Percentiles rank a stretch among this genome's conserved stretches.
Evolutionary conservation across 2,113 vertebrate genomes (phyloP).

Genomic region (Hucho hucho): DNA sequence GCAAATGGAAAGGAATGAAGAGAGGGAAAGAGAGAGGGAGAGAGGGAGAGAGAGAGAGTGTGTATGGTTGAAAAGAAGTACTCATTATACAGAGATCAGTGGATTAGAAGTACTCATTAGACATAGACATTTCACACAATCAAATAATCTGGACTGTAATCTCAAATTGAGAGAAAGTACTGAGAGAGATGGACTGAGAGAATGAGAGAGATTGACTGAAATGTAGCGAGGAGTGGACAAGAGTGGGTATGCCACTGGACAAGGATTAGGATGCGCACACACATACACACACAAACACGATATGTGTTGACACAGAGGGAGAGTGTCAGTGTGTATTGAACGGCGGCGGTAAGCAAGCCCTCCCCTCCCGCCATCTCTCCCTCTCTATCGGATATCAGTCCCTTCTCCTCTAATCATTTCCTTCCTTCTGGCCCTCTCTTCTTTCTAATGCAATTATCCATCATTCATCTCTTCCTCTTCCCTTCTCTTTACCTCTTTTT

Average conservation of each 20-base stretch:
- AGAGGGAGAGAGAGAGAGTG: too few species aligned
- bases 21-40: conserved; percentile 7
- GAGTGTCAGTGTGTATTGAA: conserved; percentile 74
- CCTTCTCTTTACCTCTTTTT: conserved; percentile 16
- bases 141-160: neutral
- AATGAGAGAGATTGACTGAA: neutral
- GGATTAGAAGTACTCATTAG: neutral
- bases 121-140: neutral
- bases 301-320: conserved; percentile 63
- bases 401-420: conserved; percentile 76
- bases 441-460: conserved; percentile 77
- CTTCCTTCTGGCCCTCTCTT: conserved; percentile 75
- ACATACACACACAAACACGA: neutral
- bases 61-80: neutral
- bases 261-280: neutral
- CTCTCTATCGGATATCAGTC: conserved; percentile 74
- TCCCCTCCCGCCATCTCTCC: conserved; percentile 47
- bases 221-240: too few species aligned
- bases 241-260: too few species aligned
- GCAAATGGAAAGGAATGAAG: conserved; percentile 12
- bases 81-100: neutral
- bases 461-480: conserved; percentile 63
- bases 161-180: too few species aligned
- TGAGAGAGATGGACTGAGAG: conserved; percentile 5
- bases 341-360: conserved; percentile 63